Conservation (phyloP, 23 tunicate species). For the Clavelina lepadiformis region DNA sequence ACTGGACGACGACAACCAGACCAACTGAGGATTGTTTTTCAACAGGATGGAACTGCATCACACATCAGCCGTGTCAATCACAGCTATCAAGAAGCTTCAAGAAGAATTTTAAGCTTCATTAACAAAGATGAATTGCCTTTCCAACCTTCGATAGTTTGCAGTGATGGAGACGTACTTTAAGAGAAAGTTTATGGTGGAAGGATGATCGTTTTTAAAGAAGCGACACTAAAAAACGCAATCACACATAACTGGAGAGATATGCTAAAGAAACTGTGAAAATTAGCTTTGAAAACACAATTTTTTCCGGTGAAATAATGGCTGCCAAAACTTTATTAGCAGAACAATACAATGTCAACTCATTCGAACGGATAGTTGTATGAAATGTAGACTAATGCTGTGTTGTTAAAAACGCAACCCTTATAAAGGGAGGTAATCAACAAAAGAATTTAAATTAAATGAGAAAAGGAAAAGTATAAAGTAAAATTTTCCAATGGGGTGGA, state of each 20-base stretch:
- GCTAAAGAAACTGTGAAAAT: too few species aligned
- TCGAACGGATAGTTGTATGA: too few species aligned
- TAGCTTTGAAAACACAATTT: too few species aligned
- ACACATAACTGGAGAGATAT: conserved; percentile 7
- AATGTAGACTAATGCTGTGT: too few species aligned
- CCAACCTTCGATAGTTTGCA: not conserved
- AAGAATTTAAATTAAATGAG: too few species aligned
- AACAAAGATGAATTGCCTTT: not conserved
- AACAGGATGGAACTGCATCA: conserved; percentile 21
- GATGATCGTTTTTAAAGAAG: conserved; percentile 13
- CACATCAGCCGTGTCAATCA: conserved; percentile 13
- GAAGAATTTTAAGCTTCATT: conserved; percentile 8
- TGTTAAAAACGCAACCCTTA: too few species aligned
- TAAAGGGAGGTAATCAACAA: too few species aligned
- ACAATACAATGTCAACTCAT: too few species aligned
- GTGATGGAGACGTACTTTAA: conserved; percentile 8
- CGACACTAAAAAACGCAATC: conserved; percentile 5
- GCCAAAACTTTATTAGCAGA: too few species aligned
- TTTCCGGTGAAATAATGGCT: too few species aligned
- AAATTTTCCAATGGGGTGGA: too few species aligned
- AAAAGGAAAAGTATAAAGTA: too few species aligned
- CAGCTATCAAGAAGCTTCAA: conserved; percentile 16
- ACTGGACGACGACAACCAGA: not conserved
- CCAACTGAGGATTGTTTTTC: conserved; percentile 14
- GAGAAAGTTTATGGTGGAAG: conserved; percentile 24